phyloP scores from a whole-genome alignment of 1,140 invertebrate species.

The Hydropsyche tenuis region DNA sequence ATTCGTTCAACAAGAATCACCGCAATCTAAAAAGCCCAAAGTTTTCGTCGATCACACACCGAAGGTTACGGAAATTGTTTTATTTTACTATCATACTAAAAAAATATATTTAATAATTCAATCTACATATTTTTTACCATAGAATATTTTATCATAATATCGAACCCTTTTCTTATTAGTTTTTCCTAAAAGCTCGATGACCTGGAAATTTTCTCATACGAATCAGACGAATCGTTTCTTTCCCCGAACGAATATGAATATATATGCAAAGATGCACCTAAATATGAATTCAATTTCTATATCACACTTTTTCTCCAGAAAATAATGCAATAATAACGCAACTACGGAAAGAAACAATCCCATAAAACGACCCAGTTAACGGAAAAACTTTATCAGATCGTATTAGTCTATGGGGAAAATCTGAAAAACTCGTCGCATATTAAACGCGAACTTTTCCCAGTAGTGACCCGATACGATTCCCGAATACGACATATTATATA shows the following conservation, averaged over 20 bases:
- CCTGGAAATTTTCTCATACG: slow-evolving; percentile 2
- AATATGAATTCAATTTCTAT: background rate
- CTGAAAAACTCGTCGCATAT: slow-evolving; percentile 8
- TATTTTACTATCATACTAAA: background rate
- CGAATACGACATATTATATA: no score
- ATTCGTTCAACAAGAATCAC: slow-evolving; percentile 41
- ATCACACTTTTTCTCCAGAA: no score
- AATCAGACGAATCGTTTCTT: no score
- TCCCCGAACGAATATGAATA: background rate
- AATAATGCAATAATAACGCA: background rate
- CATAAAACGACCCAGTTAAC: background rate
- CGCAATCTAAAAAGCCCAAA: slow-evolving; percentile 15
- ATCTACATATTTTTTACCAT: background rate
- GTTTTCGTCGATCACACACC: slow-evolving; percentile 31
- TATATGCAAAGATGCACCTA: background rate
- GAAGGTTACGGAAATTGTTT: slow-evolving; percentile 38
- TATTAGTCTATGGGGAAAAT: no score
- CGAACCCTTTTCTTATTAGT: background rate
- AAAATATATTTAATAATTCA: slow-evolving; percentile 1
- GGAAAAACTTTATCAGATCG: slow-evolving; percentile 1
- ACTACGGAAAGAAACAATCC: background rate
- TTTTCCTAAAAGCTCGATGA: background rate
- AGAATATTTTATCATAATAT: background rate
- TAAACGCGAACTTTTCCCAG: background rate
- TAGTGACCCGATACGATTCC: no score